Percentiles rank a stretch among this genome's conserved stretches.
phyloP scores from a whole-genome alignment of 1,140 invertebrate species.

The Lepeophtheirus salmonis region DNA sequence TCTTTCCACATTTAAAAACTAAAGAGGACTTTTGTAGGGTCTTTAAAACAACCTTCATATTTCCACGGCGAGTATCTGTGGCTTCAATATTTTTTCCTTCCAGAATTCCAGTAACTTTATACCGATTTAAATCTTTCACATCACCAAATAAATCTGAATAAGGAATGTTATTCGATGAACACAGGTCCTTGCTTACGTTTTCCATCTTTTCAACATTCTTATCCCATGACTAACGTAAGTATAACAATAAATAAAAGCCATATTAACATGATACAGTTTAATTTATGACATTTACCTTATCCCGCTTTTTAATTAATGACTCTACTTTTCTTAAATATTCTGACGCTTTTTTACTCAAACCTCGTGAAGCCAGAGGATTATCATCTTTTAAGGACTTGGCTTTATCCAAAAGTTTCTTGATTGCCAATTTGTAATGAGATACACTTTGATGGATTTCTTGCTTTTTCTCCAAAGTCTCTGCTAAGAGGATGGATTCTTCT shows the following conservation, averaged over 20 bases:
- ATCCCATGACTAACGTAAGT: no score
- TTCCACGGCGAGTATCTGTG: neutral
- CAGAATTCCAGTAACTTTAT: neutral
- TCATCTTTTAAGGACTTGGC: neutral
- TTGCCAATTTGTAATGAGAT: neutral
- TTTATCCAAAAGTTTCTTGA: neutral
- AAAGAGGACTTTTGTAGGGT: slow-evolving; percentile 6
- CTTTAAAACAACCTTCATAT: slow-evolving; percentile 1
- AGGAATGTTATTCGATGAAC: neutral
- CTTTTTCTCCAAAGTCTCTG: neutral
- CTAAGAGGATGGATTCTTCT: neutral
- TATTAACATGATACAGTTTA: neutral
- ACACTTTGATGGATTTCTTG: neutral
- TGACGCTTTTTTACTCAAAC: neutral
- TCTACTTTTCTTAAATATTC: neutral
- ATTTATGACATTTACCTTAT: neutral
- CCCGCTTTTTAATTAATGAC: neutral
- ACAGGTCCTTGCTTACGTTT: no score
- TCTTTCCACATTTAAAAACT: neutral
- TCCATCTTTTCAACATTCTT: no score
- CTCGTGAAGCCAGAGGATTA: neutral
- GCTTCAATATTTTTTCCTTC: neutral
- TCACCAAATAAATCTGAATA: slow-evolving; percentile 14
- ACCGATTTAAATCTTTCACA: slow-evolving; percentile 8
- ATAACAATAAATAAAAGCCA: no score